Percentiles rank a stretch among this genome's conserved stretches.
phyloP scores from a whole-genome alignment of 2,797 vertebrate species.

The Onychomys arenicola region DNA sequence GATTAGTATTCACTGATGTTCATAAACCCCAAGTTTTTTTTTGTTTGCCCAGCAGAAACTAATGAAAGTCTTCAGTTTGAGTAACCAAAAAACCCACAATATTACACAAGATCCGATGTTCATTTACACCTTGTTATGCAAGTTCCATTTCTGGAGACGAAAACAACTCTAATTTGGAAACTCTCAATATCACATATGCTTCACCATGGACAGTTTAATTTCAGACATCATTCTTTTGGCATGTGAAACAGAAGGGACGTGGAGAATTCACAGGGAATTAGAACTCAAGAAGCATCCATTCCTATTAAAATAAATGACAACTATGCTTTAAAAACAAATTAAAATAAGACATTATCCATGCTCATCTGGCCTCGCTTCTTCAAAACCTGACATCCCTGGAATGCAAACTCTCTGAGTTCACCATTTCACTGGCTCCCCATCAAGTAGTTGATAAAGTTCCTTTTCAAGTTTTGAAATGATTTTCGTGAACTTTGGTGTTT shows the following conservation, averaged over 20 bases:
- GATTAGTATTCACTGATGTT: neutral
- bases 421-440: neutral
- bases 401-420: neutral
- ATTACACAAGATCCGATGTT: neutral
- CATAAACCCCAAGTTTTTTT: neutral
- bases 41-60: neutral
- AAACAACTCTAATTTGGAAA: conserved; percentile 12
- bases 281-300: neutral
- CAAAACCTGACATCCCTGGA: neutral
- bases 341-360: neutral
- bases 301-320: neutral
- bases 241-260: neutral
- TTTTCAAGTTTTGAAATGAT: neutral
- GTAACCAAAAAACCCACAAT: neutral
- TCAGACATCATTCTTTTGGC: neutral
- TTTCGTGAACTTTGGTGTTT: neutral
- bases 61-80: neutral
- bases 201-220: conserved; percentile 30
- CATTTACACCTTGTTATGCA: neutral
- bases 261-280: neutral
- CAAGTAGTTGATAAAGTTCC: neutral
- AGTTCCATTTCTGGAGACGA: neutral
- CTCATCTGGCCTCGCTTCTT: neutral
- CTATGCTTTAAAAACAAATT: neutral
- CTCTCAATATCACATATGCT: neutral